Conservation (phyloP, 2,797 vertebrate species). For the Pitangus sulphuratus region DNA sequence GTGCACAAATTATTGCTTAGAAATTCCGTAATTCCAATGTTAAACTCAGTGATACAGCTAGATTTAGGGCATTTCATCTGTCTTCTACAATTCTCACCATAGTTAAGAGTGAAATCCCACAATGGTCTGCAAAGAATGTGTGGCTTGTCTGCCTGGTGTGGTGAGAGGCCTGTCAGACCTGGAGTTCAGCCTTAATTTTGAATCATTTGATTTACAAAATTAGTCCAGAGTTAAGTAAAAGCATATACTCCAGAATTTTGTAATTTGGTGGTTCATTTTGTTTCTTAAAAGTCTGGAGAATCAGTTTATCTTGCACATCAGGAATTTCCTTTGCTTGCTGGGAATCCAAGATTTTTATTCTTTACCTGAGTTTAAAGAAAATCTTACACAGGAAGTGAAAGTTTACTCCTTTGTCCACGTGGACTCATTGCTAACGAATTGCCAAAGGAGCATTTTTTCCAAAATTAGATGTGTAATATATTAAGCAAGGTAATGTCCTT, state of each 20-base stretch:
- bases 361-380: neutral
- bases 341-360: neutral
- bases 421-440: neutral
- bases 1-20: neutral
- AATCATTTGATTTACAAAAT: neutral
- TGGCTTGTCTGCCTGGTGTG: neutral
- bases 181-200: constrained; percentile 31
- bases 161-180: neutral
- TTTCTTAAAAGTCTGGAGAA: neutral
- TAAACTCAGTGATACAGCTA: neutral
- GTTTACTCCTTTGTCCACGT: neutral
- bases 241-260: neutral
- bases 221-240: constrained; percentile 13
- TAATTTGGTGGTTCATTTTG: neutral
- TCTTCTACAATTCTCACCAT: neutral
- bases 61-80: neutral
- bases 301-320: neutral
- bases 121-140: neutral
- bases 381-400: neutral
- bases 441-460: constrained; percentile 38
- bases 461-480: neutral
- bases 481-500: neutral
- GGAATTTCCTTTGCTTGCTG: neutral
- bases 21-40: neutral
- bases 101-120: neutral